Evolutionary conservation across 2,888 invertebrate species (phyloP).

Genomic region (Athripsodes cinereus): DNA sequence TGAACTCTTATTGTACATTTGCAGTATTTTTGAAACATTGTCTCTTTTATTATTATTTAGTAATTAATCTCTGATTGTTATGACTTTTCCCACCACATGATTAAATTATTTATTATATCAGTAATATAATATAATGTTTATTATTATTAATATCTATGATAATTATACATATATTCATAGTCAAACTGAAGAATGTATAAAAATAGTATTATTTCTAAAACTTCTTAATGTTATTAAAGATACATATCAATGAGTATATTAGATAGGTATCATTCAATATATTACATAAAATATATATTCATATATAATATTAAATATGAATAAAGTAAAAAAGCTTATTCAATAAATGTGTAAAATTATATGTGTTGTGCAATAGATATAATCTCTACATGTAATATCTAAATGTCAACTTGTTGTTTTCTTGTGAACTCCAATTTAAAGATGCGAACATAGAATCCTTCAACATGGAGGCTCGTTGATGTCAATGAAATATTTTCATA

Average conservation of each 20-base stretch:
- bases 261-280: constrained; percentile 2
- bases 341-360: not conserved
- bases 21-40: too few species aligned
- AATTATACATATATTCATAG: not conserved
- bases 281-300: not conserved
- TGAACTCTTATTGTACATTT: too few species aligned
- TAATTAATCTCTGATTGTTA: not conserved
- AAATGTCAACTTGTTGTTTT: not conserved
- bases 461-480: too few species aligned
- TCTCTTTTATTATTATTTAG: too few species aligned
- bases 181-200: not conserved
- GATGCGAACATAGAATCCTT: too few species aligned
- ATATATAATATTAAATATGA: not conserved
- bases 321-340: not conserved
- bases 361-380: not conserved
- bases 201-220: not conserved
- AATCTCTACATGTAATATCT: not conserved
- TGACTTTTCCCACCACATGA: not conserved
- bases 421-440: too few species aligned
- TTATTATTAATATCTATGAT: not conserved
- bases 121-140: not conserved
- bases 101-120: not conserved
- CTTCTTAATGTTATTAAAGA: not conserved
- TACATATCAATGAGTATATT: constrained; percentile 1
- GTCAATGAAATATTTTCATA: too few species aligned